Conservation (phyloP, 2,888 invertebrate species). For the Xanthorhoe spadicearia region DNA sequence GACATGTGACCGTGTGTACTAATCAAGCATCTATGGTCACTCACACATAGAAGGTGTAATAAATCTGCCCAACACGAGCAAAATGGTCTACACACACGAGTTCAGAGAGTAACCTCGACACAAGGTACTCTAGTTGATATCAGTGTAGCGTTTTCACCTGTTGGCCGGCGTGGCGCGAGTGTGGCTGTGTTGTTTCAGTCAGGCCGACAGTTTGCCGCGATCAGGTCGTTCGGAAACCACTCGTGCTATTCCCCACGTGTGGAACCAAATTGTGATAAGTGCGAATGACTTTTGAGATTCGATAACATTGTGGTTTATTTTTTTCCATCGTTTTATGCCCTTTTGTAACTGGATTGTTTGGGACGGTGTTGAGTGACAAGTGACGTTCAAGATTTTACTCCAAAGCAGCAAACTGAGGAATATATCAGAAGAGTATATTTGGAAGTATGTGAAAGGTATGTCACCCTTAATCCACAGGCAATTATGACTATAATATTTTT, state of each 20-base stretch:
- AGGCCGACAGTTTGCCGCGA: conserved; percentile 77
- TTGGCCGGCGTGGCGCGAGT: conserved; percentile 61
- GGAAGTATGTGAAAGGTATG: conserved; percentile 80
- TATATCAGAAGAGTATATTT: conserved; percentile 75
- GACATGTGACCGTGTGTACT: conserved; percentile 76
- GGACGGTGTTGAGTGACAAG: conserved; percentile 69
- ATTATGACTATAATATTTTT: neutral
- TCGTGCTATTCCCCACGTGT: conserved; percentile 64
- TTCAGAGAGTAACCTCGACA: conserved; percentile 78
- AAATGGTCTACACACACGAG: conserved; percentile 74
- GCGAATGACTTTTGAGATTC: conserved; percentile 61
- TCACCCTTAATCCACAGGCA: neutral
- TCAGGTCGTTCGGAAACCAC: conserved; percentile 65
- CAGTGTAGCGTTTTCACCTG: conserved; percentile 82
- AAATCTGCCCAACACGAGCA: conserved; percentile 78
- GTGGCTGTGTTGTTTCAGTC: conserved; percentile 77
- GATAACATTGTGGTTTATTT: conserved; percentile 62
- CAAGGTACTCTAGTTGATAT: conserved; percentile 72
- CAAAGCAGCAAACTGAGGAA: conserved; percentile 78
- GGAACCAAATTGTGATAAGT: conserved; percentile 70
- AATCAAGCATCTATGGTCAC: conserved; percentile 54
- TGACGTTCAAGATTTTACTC: conserved; percentile 69
- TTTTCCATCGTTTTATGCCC: neutral
- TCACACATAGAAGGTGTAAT: conserved; percentile 61
- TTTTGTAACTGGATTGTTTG: conserved; percentile 27